Conservation (phyloP, 2,888 invertebrate species). For the Dolichomitus sp. region DNA sequence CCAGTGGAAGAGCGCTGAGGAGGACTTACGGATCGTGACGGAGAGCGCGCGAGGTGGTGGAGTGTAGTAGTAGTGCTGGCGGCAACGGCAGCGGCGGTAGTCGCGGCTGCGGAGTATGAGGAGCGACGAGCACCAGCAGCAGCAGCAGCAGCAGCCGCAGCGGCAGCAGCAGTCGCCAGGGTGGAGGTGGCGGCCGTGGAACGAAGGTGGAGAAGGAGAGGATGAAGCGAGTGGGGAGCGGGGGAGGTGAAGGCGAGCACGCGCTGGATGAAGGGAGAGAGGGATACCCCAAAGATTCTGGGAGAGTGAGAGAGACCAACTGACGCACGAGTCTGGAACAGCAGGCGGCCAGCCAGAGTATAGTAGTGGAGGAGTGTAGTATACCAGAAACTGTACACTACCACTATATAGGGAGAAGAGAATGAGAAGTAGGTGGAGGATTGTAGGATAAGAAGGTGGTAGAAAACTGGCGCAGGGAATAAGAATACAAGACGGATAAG, state of each 20-base stretch:
- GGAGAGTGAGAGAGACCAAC: constrained; percentile 55
- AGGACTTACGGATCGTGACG: constrained; percentile 69
- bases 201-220: constrained; percentile 60
- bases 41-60: constrained; percentile 61
- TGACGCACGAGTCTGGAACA: constrained; percentile 70
- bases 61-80: constrained; percentile 45
- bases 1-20: constrained; percentile 46
- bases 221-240: constrained; percentile 39
- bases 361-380: constrained; percentile 63
- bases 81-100: constrained; percentile 63
- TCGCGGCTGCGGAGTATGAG: constrained; percentile 69
- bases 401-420: constrained; percentile 44
- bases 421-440: constrained; percentile 44
- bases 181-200: constrained; percentile 65
- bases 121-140: constrained; percentile 58
- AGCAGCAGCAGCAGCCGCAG: constrained; percentile 58
- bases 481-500: constrained; percentile 36
- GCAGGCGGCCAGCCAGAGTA: constrained; percentile 64
- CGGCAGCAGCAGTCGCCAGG: constrained; percentile 58
- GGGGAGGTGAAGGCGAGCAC: constrained; percentile 42
- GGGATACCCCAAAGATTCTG: constrained; percentile 49
- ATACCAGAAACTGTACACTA: constrained; percentile 19
- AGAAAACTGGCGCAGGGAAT: constrained; percentile 18
- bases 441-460: constrained; percentile 35
- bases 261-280: constrained; percentile 57